These are phyloP conservation scores for Alitta virens DNA, from an alignment of 2,888 invertebrate species.

Conservation along the genomic window DNA sequence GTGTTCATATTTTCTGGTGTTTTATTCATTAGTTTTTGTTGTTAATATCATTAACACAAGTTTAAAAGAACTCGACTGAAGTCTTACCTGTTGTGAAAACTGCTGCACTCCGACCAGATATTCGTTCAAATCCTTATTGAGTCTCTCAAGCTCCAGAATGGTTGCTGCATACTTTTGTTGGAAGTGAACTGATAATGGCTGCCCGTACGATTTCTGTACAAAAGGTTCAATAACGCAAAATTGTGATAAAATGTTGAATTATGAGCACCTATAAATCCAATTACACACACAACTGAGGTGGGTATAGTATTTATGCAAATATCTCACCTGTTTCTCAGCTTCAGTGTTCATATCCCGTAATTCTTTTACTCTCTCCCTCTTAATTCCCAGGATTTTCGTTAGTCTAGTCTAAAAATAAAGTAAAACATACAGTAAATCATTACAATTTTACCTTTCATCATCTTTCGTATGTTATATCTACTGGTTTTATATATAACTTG, in stretches of 20 bases:
- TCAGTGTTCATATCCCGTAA: conserved; percentile 85
- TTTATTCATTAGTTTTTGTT: too few relatives aligned
- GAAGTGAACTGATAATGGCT: conserved; percentile 80
- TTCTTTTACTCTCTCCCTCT: conserved; percentile 76
- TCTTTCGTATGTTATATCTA: too few relatives aligned
- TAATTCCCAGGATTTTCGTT: conserved; percentile 79
- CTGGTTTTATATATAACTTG: too few relatives aligned
- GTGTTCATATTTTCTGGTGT: too few relatives aligned
- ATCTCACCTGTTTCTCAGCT: conserved; percentile 76
- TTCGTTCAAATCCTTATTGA: conserved; percentile 84
- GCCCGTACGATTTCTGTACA: conserved; percentile 70
- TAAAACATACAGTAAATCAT: too few relatives aligned
- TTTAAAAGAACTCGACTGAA: too few relatives aligned
- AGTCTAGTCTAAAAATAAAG: conserved; percentile 68
- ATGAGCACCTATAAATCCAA: too few relatives aligned
- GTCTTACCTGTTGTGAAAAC: conserved; percentile 72
- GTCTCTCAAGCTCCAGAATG: conserved; percentile 84
- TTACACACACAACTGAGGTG: too few relatives aligned
- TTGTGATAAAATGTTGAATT: too few relatives aligned
- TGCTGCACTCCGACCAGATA: conserved; percentile 82
- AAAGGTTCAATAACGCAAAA: background rate
- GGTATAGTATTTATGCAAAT: too few relatives aligned
- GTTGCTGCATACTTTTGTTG: conserved; percentile 82
- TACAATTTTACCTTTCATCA: too few relatives aligned
- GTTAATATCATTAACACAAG: too few relatives aligned